These are phyloP conservation scores for Steatornis caripensis DNA, from an alignment of 2,113 vertebrate genomes.

Conservation along the genomic window DNA sequence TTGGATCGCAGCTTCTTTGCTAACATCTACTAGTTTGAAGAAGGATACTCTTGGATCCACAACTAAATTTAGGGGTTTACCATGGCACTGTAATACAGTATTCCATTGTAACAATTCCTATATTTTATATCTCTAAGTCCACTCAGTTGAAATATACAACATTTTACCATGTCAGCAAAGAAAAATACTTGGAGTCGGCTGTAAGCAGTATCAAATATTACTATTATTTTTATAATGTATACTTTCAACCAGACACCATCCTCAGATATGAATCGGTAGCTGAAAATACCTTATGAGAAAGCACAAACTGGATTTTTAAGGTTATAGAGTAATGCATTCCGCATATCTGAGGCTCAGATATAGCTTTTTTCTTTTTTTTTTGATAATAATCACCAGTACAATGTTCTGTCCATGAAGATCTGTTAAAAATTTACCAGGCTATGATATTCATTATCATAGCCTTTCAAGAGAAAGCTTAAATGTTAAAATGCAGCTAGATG, in stretches of 20 bases:
- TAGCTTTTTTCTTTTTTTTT: not conserved
- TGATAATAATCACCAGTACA: not conserved
- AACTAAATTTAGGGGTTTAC: not conserved
- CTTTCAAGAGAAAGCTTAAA: not conserved
- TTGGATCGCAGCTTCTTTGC: not conserved
- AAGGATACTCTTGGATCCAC: not conserved
- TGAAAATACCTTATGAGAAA: slow-evolving; percentile 1
- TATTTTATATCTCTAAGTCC: not conserved
- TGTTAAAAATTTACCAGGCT: slow-evolving; percentile 36
- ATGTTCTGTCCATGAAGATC: not conserved
- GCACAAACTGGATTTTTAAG: slow-evolving; percentile 13
- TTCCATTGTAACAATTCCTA: not conserved
- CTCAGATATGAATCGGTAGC: not conserved
- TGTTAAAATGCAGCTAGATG: not conserved
- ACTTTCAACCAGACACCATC: not conserved
- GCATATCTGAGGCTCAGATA: not conserved
- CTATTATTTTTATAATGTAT: not conserved
- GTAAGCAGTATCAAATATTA: not conserved
- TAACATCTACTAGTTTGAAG: not conserved
- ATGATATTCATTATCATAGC: not conserved
- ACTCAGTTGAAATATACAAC: not conserved
- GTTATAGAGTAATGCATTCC: not conserved
- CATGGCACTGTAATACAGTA: not conserved
- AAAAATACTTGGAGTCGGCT: not conserved
- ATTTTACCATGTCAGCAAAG: not conserved